Evolutionary conservation across 1,140 invertebrate genomes (phyloP).

Genomic region (Heliconius hermathena): DNA sequence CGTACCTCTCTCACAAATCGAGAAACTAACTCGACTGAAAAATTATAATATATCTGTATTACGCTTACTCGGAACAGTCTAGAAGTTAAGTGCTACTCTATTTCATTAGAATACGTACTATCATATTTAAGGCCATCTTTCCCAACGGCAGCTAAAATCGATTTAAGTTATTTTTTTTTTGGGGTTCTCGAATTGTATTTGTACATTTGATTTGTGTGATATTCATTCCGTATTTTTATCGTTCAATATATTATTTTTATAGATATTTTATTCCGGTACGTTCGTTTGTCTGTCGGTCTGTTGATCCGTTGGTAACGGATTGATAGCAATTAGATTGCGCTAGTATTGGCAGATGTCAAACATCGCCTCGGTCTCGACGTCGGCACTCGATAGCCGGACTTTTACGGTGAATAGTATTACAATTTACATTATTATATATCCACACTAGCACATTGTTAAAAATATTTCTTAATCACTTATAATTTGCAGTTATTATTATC

Average conservation of each 20-base stretch:
- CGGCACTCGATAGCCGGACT: slow-evolving; percentile 50
- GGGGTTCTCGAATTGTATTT: slow-evolving; percentile 27
- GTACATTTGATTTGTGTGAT: slow-evolving; percentile 65
- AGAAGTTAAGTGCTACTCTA: slow-evolving; percentile 79
- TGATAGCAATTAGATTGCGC: slow-evolving; percentile 77
- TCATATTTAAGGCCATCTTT: slow-evolving; percentile 53
- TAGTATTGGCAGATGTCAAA: slow-evolving; percentile 72
- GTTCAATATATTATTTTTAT: slow-evolving; percentile 68
- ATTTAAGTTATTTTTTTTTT: slow-evolving; percentile 14
- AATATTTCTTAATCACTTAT: slow-evolving; percentile 64
- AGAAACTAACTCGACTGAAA: slow-evolving; percentile 78
- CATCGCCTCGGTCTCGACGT: slow-evolving; percentile 62
- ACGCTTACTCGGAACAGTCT: slow-evolving; percentile 80
- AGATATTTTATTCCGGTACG: slow-evolving; percentile 63
- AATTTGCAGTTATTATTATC: slow-evolving; percentile 75
- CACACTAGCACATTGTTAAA: slow-evolving; percentile 65
- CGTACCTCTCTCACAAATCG: slow-evolving; percentile 73
- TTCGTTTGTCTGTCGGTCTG: slow-evolving; percentile 35
- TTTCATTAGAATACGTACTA: slow-evolving; percentile 78
- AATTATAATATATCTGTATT: slow-evolving; percentile 77
- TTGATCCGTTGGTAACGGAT: slow-evolving; percentile 40
- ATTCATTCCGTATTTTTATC: slow-evolving; percentile 75
- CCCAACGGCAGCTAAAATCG: slow-evolving; percentile 46
- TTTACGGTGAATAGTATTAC: slow-evolving; percentile 47
- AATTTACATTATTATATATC: slow-evolving; percentile 42